Evolutionary conservation across 2,797 vertebrate genomes (phyloP).

Genomic region (Gymnoscopelus microlampas): DNA sequence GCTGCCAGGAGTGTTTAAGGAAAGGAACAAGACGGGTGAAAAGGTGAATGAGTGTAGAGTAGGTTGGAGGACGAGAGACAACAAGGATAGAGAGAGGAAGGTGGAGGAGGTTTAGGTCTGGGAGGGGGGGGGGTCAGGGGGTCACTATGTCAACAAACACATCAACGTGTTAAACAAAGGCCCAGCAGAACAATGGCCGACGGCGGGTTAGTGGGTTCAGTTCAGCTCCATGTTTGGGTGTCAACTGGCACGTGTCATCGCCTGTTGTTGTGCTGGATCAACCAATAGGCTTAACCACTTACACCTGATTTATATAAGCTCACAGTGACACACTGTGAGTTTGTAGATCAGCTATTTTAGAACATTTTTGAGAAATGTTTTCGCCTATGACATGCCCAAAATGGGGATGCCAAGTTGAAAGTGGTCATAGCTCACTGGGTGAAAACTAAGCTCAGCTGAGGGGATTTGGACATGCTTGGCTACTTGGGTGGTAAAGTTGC

Average conservation of each 20-base stretch:
- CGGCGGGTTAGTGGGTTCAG: slow-evolving; percentile 51
- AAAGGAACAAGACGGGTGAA: background rate
- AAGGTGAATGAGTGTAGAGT: slow-evolving; percentile 1
- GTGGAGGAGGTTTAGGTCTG: background rate
- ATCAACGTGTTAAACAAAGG: slow-evolving; percentile 2
- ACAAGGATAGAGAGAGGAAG: slow-evolving; percentile 5
- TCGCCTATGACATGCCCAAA: too few species aligned
- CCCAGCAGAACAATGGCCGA: slow-evolving; percentile 37
- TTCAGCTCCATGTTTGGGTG: slow-evolving; percentile 22
- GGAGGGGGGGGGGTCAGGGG: slow-evolving; percentile 8
- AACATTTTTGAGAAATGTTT: too few species aligned
- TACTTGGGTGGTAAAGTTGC: slow-evolving; percentile 16
- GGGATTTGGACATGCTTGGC: background rate
- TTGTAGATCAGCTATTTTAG: too few species aligned
- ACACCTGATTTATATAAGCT: background rate
- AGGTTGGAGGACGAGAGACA: slow-evolving; percentile 16
- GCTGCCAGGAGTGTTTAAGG: too few species aligned
- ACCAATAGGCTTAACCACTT: slow-evolving; percentile 21
- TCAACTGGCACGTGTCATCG: slow-evolving; percentile 38
- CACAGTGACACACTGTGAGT: too few species aligned
- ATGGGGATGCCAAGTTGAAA: too few species aligned
- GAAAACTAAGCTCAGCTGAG: too few species aligned
- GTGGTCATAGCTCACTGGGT: too few species aligned
- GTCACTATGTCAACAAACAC: slow-evolving; percentile 46
- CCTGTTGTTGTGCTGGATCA: slow-evolving; percentile 32